Conservation (phyloP, 2,113 vertebrate species). For the Ageneiosus marmoratus region DNA sequence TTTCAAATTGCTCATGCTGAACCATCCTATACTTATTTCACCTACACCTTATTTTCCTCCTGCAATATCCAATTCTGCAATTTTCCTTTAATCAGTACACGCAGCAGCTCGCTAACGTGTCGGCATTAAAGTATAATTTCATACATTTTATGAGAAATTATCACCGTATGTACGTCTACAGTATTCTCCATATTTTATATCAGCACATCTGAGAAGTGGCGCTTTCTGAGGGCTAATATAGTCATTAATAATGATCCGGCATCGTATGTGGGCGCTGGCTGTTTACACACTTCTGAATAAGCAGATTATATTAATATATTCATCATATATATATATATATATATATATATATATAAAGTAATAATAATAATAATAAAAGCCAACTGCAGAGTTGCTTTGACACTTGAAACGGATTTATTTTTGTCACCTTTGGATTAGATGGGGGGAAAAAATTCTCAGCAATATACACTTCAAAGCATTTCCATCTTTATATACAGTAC, state of each 20-base stretch:
- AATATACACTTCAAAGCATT: background rate
- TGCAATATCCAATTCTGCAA: constrained; percentile 3
- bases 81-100: constrained; percentile 22
- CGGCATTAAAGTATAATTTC: constrained; percentile 18
- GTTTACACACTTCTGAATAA: constrained; percentile 23
- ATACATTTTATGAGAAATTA: constrained; percentile 23
- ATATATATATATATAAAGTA: no score
- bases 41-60: background rate
- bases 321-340: no score
- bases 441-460: background rate
- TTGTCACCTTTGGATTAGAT: background rate
- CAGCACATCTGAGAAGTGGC: background rate
- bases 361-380: background rate
- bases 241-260: constrained; percentile 22
- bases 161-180: background rate
- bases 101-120: background rate
- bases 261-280: constrained; percentile 16
- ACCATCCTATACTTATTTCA: background rate
- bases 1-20: background rate
- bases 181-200: constrained; percentile 9
- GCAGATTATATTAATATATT: constrained; percentile 35
- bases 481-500: background rate
- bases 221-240: constrained; percentile 18
- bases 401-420: background rate
- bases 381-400: background rate